Conservation (phyloP, 1,140 invertebrate genomes). For the Megalonaias nervosa region DNA sequence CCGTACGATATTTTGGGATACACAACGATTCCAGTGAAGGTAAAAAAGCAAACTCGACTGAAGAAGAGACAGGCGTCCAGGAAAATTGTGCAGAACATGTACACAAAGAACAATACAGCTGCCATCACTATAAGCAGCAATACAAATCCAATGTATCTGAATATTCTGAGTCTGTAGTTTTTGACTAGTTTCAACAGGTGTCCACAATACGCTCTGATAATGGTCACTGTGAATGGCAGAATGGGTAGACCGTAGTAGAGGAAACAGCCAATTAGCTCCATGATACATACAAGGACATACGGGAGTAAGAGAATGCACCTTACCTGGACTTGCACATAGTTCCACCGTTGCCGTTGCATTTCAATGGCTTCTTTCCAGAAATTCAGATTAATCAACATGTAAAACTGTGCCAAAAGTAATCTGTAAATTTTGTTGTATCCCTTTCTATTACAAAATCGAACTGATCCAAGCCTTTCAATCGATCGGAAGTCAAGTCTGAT, state of each 20-base stretch:
- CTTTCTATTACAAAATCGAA: constrained; percentile 1
- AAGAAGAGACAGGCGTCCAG: constrained; percentile 23
- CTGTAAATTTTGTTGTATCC: constrained; percentile 10
- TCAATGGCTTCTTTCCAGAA: constrained; percentile 6
- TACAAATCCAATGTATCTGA: neutral
- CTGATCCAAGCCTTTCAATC: constrained; percentile 16
- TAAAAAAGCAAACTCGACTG: constrained; percentile 10
- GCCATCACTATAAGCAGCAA: neutral
- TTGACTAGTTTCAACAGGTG: neutral
- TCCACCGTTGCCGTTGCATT: constrained; percentile 11
- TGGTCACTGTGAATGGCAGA: constrained; percentile 1
- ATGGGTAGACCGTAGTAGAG: constrained; percentile 10
- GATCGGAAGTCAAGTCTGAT: neutral
- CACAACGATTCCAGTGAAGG: constrained; percentile 20
- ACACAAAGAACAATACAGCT: constrained; percentile 16
- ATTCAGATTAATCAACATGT: constrained; percentile 18
- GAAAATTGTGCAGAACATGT: constrained; percentile 25
- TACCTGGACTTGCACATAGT: no score
- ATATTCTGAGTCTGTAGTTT: neutral
- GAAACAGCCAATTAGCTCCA: constrained; percentile 7
- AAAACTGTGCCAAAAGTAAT: constrained; percentile 7
- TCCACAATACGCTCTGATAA: constrained; percentile 18
- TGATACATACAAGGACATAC: constrained; percentile 4
- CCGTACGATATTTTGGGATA: constrained; percentile 23
- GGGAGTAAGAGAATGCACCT: constrained; percentile 7